phyloP scores from a whole-genome alignment of 2,113 vertebrate genomes.

The Indri indri region DNA sequence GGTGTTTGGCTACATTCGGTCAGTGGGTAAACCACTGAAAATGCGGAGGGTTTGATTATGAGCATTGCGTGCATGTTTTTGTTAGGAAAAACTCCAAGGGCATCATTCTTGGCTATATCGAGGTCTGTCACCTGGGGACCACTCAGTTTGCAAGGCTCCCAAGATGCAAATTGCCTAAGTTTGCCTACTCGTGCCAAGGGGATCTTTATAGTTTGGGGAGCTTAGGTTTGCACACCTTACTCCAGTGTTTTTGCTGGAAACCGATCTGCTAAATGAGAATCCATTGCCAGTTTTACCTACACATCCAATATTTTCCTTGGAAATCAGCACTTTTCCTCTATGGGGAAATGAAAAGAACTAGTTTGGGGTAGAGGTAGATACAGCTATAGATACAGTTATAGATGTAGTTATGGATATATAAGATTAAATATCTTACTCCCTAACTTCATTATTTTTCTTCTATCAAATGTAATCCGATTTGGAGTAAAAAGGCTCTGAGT shows the following conservation, averaged over 20 bases:
- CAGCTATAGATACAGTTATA: background rate
- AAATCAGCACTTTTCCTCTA: background rate
- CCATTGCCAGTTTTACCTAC: background rate
- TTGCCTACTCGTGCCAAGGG: background rate
- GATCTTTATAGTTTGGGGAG: background rate
- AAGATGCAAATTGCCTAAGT: fast-evolving
- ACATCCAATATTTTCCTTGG: background rate
- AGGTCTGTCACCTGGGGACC: background rate
- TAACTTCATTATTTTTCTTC: conserved; percentile 7
- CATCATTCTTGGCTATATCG: background rate
- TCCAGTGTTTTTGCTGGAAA: background rate
- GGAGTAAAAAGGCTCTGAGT: conserved; percentile 19
- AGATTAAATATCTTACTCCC: conserved; percentile 27
- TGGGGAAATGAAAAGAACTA: background rate
- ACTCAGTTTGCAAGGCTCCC: background rate
- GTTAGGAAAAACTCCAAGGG: background rate
- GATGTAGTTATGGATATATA: background rate
- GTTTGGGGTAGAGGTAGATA: background rate
- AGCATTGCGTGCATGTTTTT: background rate
- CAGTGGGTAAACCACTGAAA: background rate
- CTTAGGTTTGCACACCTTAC: background rate
- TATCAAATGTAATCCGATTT: conserved; percentile 12
- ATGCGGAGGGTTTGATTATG: background rate
- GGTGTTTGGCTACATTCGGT: background rate
- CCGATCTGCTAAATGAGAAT: background rate